Evolutionary conservation across 2,113 vertebrate species (phyloP).

Genomic region (Siniperca knerii): DNA sequence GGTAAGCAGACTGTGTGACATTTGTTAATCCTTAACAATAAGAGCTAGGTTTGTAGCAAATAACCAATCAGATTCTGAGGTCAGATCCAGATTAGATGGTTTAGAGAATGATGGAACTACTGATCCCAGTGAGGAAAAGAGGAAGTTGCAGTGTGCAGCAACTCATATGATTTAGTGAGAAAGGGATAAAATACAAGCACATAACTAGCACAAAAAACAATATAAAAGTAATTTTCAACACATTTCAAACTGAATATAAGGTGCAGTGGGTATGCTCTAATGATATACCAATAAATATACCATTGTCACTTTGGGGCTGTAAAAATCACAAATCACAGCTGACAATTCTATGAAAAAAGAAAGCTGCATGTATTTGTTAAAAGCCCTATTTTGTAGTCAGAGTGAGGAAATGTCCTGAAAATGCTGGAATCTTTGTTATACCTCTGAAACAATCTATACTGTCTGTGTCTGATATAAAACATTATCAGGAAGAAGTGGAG

Average conservation of each 20-base stretch:
- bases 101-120: neutral
- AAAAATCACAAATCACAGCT: neutral
- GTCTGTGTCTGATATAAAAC: neutral
- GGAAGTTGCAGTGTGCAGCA: neutral
- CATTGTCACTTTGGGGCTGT: neutral
- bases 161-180: neutral
- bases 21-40: neutral
- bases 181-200: neutral
- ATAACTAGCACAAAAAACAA: neutral
- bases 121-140: neutral
- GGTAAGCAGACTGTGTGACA: neutral
- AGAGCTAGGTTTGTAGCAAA: conserved; percentile 5
- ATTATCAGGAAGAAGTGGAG: neutral
- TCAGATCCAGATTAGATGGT: neutral
- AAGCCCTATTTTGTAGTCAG: neutral
- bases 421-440: neutral
- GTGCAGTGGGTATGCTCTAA: neutral
- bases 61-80: neutral
- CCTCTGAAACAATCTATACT: neutral
- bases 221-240: neutral
- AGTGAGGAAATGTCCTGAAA: neutral
- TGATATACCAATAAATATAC: neutral
- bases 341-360: neutral
- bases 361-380: neutral
- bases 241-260: neutral